phyloP scores from a whole-genome alignment of 2,888 invertebrate genomes.

The Coecobrya sp. region DNA sequence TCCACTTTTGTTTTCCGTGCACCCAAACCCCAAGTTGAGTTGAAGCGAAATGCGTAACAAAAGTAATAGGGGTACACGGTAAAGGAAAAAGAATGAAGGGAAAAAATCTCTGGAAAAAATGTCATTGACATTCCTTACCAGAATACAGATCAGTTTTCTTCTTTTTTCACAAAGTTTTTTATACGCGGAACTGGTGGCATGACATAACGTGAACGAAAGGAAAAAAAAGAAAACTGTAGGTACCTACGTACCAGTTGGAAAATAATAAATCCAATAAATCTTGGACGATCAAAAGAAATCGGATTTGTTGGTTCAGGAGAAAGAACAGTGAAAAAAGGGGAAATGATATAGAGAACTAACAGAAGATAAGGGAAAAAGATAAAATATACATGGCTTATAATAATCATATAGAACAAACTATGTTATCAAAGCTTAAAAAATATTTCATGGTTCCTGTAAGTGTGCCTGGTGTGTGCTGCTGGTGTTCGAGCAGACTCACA shows the following conservation, averaged over 20 bases:
- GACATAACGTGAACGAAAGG: neutral
- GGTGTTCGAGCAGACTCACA: conserved; percentile 11
- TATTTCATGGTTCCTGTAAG: neutral
- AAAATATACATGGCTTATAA: conserved; percentile 35
- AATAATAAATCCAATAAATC: conserved; percentile 80
- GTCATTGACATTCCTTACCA: conserved; percentile 79
- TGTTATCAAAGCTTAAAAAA: conserved; percentile 57
- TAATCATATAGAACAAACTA: conserved; percentile 37
- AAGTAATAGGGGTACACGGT: neutral
- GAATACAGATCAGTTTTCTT: conserved; percentile 74
- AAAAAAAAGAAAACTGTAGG: conserved; percentile 33
- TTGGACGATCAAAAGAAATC: conserved; percentile 77
- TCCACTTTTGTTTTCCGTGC: neutral
- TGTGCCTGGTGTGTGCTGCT: neutral
- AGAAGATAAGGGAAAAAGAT: conserved; percentile 10
- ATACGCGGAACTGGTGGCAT: neutral
- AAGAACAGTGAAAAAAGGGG: conserved; percentile 9
- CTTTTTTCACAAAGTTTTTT: neutral
- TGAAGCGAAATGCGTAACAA: conserved; percentile 30
- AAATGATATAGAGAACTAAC: neutral
- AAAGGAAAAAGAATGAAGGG: conserved; percentile 15
- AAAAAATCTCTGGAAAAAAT: conserved; percentile 67
- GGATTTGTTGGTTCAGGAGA: conserved; percentile 77
- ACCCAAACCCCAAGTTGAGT: neutral
- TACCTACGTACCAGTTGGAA: conserved; percentile 65